Evolutionary conservation across 2,113 vertebrate species (phyloP).

Genomic region (Cinclus cinclus): DNA sequence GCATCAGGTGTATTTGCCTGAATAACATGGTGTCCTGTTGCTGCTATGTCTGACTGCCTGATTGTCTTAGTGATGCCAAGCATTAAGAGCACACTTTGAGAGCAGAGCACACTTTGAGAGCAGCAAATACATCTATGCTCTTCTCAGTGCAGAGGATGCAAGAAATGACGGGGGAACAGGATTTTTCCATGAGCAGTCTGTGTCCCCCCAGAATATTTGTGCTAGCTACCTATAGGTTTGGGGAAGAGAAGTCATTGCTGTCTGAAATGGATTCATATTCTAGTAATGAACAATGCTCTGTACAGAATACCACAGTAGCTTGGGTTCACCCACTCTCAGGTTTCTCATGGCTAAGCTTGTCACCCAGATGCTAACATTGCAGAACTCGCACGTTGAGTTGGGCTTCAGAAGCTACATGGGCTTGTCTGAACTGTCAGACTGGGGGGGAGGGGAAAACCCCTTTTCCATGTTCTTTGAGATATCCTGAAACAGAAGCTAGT

Average conservation of each 20-base stretch:
- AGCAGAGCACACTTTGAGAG: not conserved
- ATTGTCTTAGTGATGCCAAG: not conserved
- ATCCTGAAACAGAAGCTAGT: not conserved
- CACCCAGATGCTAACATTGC: not conserved
- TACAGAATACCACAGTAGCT: not conserved
- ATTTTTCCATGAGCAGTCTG: not conserved
- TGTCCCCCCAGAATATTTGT: not conserved
- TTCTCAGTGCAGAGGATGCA: not conserved
- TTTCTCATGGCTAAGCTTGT: not conserved
- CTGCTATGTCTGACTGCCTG: not conserved
- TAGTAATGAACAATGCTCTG: not conserved
- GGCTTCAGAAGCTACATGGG: not conserved
- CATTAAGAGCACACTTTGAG: not conserved
- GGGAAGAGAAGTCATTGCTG: not conserved
- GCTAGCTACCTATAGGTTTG: not conserved
- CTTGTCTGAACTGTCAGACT: not conserved
- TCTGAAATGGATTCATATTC: not conserved
- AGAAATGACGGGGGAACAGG: not conserved
- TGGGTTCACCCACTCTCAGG: not conserved
- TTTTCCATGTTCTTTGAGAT: not conserved
- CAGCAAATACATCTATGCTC: not conserved
- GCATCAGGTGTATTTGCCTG: not conserved
- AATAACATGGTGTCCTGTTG: not conserved
- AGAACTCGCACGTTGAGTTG: not conserved
- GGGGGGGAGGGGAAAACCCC: not conserved